These are phyloP conservation scores for Hirtodrosophila trivittata DNA, from an alignment of 2,888 invertebrate species.

Conservation along the genomic window DNA sequence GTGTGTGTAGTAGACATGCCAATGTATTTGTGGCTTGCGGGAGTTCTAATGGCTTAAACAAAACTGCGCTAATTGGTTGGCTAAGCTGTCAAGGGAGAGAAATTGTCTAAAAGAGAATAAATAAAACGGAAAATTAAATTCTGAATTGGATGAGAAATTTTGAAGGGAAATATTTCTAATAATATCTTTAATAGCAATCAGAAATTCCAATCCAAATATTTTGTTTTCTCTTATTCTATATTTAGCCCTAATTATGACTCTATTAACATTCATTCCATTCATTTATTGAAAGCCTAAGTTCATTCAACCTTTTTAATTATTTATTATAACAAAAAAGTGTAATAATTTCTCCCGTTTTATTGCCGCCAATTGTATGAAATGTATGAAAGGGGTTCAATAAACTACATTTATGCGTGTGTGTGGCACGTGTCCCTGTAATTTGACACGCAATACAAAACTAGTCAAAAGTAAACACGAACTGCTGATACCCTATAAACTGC, in stretches of 20 bases:
- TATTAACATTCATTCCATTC: too few species aligned
- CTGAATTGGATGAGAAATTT: too few species aligned
- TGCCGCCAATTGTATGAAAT: background rate
- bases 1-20: background rate
- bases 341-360: conserved; percentile 12
- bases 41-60: conserved; percentile 41
- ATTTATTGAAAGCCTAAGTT: background rate
- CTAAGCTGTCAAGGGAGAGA: too few species aligned
- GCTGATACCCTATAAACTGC: too few species aligned
- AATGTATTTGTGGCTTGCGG: conserved; percentile 11
- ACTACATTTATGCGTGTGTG: conserved; percentile 9
- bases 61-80: conserved; percentile 42
- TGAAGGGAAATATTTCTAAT: too few species aligned
- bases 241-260: too few species aligned
- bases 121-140: too few species aligned
- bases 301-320: conserved; percentile 24
- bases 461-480: too few species aligned
- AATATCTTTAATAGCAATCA: too few species aligned
- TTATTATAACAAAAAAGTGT: conserved; percentile 15
- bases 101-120: background rate
- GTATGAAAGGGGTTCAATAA: conserved; percentile 27
- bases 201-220: too few species aligned
- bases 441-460: conserved; percentile 30
- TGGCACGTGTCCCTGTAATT: conserved; percentile 14
- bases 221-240: too few species aligned